phyloP scores from a whole-genome alignment of 2,888 invertebrate species.

The Dysmachus trigonus region DNA sequence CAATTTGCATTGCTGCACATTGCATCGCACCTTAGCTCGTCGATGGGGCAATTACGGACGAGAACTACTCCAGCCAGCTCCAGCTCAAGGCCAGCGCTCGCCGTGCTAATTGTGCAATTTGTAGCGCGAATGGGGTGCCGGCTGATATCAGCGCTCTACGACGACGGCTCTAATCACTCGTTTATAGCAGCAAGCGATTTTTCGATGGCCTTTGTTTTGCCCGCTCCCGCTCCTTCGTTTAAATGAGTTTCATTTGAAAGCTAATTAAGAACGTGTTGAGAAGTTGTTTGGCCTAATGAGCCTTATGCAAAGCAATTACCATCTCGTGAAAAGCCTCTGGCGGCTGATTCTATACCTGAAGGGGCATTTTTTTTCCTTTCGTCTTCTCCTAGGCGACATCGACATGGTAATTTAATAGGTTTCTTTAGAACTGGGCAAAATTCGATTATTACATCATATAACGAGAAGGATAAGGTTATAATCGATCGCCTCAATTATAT shows the following conservation, averaged over 20 bases:
- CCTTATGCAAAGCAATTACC: no score
- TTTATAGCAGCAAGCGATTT: not conserved
- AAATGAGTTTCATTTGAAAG: not conserved
- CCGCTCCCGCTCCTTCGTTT: not conserved
- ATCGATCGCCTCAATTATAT: no score
- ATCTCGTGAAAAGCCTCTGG: no score
- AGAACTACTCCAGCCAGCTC: not conserved
- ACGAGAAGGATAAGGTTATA: no score
- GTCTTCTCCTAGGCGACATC: no score
- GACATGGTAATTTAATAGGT: no score
- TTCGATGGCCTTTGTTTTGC: not conserved
- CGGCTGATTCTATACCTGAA: no score
- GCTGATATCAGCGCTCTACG: not conserved
- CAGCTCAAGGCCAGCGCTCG: not conserved
- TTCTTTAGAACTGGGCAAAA: no score
- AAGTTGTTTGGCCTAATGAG: no score
- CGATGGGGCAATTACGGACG: not conserved
- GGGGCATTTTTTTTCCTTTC: no score
- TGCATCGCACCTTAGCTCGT: not conserved
- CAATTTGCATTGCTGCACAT: not conserved
- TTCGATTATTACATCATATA: no score
- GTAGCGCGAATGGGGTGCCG: not conserved
- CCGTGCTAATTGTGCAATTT: not conserved
- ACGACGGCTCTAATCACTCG: not conserved
- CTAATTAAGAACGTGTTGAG: not conserved